phyloP scores from a whole-genome alignment of 2,888 invertebrate genomes.

The Pharmacophagus antenor region DNA sequence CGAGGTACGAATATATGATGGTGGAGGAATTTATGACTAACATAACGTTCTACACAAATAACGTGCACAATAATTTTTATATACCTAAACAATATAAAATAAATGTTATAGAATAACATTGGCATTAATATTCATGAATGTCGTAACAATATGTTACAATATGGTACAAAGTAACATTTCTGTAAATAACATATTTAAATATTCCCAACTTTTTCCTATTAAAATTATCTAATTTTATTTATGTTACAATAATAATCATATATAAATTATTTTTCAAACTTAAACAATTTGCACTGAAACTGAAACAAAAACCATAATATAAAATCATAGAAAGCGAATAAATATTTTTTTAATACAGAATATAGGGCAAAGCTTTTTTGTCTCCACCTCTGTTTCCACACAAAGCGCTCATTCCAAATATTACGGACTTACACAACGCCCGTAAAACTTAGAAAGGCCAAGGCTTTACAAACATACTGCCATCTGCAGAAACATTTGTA shows the following conservation, averaged over 20 bases:
- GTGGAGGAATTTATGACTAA: neutral
- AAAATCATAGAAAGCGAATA: neutral
- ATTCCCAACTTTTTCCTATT: too few relatives aligned
- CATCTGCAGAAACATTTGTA: slow-evolving; percentile 1
- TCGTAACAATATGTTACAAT: too few relatives aligned
- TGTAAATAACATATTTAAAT: too few relatives aligned
- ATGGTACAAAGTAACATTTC: too few relatives aligned
- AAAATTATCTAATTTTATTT: too few relatives aligned
- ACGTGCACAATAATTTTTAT: neutral
- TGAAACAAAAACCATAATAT: neutral
- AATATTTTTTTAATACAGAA: slow-evolving; percentile 15
- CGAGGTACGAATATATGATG: neutral
- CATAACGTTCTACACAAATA: neutral
- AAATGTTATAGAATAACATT: too few relatives aligned
- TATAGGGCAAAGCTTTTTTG: slow-evolving; percentile 18
- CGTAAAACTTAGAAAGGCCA: slow-evolving; percentile 25
- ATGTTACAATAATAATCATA: too few relatives aligned
- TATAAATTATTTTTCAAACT: too few relatives aligned
- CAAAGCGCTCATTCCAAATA: slow-evolving; percentile 26
- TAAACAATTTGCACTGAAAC: too few relatives aligned
- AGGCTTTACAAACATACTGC: slow-evolving; percentile 9
- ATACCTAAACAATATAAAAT: too few relatives aligned
- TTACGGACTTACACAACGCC: slow-evolving; percentile 27
- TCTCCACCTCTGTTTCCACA: slow-evolving; percentile 16
- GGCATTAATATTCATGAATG: too few relatives aligned